These are phyloP conservation scores for Exephanes ischioxanthus DNA, from an alignment of 2,888 invertebrate genomes.

Conservation along the genomic window DNA sequence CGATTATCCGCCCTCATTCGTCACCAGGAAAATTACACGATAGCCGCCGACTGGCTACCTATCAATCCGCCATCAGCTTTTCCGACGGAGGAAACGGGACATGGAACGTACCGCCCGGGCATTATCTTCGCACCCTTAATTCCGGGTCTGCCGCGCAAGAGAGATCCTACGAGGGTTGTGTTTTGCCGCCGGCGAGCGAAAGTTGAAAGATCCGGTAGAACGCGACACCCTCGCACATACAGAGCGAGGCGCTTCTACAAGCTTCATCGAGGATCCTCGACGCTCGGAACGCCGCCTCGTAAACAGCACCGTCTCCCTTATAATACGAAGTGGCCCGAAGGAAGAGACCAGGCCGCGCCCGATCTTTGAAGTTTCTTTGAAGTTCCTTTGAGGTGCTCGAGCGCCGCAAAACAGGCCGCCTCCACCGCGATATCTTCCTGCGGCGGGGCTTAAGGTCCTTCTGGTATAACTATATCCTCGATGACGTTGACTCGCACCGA, in stretches of 20 bases:
- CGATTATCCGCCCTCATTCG: constrained; percentile 59
- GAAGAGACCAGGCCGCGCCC: constrained; percentile 54
- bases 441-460: constrained; percentile 26
- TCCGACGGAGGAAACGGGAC: neutral
- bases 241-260: constrained; percentile 34
- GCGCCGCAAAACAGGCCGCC: constrained; percentile 68
- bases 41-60: constrained; percentile 5
- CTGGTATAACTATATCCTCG: constrained; percentile 35
- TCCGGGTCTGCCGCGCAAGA: constrained; percentile 60
- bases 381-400: constrained; percentile 61
- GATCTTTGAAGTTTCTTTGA: constrained; percentile 65
- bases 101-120: constrained; percentile 40
- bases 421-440: constrained; percentile 53
- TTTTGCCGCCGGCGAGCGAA: constrained; percentile 7
- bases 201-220: constrained; percentile 60
- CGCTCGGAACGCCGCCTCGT: constrained; percentile 18
- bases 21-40: constrained; percentile 56
- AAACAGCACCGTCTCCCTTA: constrained; percentile 26
- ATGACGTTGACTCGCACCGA: neutral
- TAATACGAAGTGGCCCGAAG: constrained; percentile 52
- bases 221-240: constrained; percentile 27
- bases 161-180: constrained; percentile 42
- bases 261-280: constrained; percentile 41
- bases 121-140: constrained; percentile 69
- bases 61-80: constrained; percentile 1